These are phyloP conservation scores for Coregonus ussuriensis DNA, from an alignment of 2,797 vertebrate genomes.

Conservation along the genomic window DNA sequence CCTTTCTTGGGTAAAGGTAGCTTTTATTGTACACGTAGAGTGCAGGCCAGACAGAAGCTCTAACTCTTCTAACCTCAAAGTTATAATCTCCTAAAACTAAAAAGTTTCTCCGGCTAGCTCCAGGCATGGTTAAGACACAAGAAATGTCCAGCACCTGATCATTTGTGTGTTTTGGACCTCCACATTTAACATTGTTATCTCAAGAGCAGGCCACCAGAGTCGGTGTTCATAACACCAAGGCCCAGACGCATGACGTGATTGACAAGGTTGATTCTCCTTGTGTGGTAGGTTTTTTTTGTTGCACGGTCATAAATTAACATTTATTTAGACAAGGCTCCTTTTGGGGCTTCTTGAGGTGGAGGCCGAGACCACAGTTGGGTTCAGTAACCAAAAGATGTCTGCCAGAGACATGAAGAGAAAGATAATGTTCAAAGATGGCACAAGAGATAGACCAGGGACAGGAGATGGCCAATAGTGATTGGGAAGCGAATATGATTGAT, in stretches of 20 bases:
- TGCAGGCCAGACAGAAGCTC: conserved; percentile 82
- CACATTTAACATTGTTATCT: conserved; percentile 65
- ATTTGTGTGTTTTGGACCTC: conserved; percentile 85
- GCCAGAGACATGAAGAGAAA: conserved; percentile 70
- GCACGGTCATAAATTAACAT: conserved; percentile 79
- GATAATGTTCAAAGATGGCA: conserved; percentile 59
- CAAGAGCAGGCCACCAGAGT: conserved; percentile 69
- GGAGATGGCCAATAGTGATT: conserved; percentile 15
- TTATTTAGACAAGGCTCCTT: conserved; percentile 87
- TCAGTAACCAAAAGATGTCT: conserved; percentile 73
- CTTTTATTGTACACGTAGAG: conserved; percentile 36
- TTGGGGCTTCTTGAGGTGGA: conserved; percentile 65
- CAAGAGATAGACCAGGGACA: conserved; percentile 53
- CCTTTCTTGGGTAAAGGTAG: conserved; percentile 40
- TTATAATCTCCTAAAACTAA: conserved; percentile 71
- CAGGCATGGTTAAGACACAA: conserved; percentile 59
- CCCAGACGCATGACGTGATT: conserved; percentile 71
- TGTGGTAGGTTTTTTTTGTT: conserved; percentile 60
- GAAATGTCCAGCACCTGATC: conserved; percentile 77
- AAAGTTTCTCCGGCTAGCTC: conserved; percentile 42
- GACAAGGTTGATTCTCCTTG: conserved; percentile 79
- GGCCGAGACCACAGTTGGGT: conserved; percentile 61
- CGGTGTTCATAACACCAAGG: conserved; percentile 78
- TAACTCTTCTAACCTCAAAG: conserved; percentile 64
- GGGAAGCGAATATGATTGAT: conserved; percentile 25